These are phyloP conservation scores for Arrhopalites spinosus DNA, from an alignment of 2,888 invertebrate species.

Conservation along the genomic window DNA sequence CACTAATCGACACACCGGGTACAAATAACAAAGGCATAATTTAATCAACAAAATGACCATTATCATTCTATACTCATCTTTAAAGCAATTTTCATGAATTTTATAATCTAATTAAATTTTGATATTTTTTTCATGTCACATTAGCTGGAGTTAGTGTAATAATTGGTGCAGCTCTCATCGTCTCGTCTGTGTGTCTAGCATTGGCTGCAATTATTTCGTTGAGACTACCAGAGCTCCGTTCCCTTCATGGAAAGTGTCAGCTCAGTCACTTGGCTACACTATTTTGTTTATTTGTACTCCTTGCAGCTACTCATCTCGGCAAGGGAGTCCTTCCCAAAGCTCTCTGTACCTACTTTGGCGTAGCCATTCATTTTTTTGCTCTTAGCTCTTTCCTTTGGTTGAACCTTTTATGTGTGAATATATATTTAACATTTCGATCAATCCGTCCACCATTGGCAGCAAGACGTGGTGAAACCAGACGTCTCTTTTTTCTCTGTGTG, in stretches of 20 bases:
- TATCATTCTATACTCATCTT: too few relatives aligned
- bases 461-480: conserved; percentile 52
- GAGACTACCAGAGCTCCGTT: conserved; percentile 52
- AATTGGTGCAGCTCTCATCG: conserved; percentile 43
- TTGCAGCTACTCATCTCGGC: conserved; percentile 50
- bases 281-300: conserved; percentile 50
- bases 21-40: too few relatives aligned
- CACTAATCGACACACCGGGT: conserved; percentile 13
- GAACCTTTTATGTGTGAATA: conserved; percentile 55
- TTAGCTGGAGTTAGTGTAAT: conserved; percentile 39
- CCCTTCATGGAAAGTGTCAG: conserved; percentile 55
- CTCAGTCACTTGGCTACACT: conserved; percentile 54
- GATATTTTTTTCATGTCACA: not conserved
- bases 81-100: too few relatives aligned
- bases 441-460: conserved; percentile 52
- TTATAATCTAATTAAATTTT: too few relatives aligned
- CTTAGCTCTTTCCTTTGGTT: conserved; percentile 55
- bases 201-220: conserved; percentile 53
- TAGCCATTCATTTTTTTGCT: conserved; percentile 53
- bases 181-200: conserved; percentile 53
- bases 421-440: conserved; percentile 54
- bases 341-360: conserved; percentile 52
- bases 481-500: conserved; percentile 53
- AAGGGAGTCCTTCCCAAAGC: conserved; percentile 41
- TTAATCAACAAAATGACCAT: too few relatives aligned